A percentile compares a stretch with the other conserved stretches of the same genome.
Conservation (phyloP, 2,113 vertebrate species). For the Gasterosteus nipponicus region DNA sequence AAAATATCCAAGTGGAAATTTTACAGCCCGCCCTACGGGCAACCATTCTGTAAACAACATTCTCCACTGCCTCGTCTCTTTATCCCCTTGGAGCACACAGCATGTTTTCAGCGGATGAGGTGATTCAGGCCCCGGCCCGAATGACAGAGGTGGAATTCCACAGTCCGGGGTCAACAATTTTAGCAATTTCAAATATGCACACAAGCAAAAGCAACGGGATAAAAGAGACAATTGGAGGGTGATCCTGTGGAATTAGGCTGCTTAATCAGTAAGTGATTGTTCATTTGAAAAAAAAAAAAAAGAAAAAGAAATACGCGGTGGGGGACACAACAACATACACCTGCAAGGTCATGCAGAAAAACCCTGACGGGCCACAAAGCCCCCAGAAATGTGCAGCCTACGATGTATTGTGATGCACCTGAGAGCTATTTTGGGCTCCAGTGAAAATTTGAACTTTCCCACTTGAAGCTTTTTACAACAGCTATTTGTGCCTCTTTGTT, state of each 20-base stretch:
- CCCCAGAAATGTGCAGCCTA: conserved; percentile 48
- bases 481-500: conserved; percentile 6
- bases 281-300: conserved; percentile 64
- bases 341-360: conserved; percentile 79
- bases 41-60: conserved; percentile 70
- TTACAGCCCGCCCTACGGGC: conserved; percentile 56
- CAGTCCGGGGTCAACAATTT: conserved; percentile 75
- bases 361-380: conserved; percentile 62
- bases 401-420: conserved; percentile 60
- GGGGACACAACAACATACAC: conserved; percentile 66
- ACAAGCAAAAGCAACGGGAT: conserved; percentile 72
- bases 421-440: conserved; percentile 64
- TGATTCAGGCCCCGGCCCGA: conserved; percentile 49
- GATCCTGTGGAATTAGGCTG: conserved; percentile 75
- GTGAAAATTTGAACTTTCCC: conserved; percentile 35
- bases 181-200: conserved; percentile 81
- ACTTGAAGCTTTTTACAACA: conserved; percentile 6
- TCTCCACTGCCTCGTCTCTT: conserved; percentile 61
- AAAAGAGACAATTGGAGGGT: conserved; percentile 75
- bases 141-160: conserved; percentile 72
- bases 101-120: conserved; percentile 68
- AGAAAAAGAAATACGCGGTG: conserved; percentile 20
- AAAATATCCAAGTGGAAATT: conserved; percentile 61
- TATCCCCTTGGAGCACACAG: conserved; percentile 51
- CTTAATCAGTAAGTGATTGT: conserved; percentile 76